phyloP scores from a whole-genome alignment of 2,113 vertebrate species.

The Mesocricetus auratus region DNA sequence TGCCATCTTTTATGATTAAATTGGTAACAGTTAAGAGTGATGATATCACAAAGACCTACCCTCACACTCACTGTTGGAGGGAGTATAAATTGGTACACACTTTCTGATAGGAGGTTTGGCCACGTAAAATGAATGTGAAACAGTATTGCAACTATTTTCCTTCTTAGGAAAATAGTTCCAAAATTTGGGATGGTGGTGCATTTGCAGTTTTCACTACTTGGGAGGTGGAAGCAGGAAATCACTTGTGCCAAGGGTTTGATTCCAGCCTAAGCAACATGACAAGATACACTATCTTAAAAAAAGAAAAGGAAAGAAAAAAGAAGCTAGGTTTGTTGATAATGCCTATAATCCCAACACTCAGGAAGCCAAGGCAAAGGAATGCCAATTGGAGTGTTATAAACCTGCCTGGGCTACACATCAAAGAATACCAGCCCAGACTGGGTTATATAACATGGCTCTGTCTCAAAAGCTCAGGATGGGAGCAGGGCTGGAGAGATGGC shows the following conservation, averaged over 20 bases:
- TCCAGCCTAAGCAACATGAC: neutral
- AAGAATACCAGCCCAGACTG: neutral
- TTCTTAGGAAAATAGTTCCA: constrained; percentile 10
- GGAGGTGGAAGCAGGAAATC: neutral
- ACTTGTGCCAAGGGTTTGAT: neutral
- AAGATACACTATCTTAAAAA: neutral
- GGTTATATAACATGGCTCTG: neutral
- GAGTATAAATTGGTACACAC: neutral
- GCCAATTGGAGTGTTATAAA: neutral
- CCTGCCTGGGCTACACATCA: neutral
- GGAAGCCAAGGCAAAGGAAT: neutral
- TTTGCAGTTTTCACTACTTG: neutral
- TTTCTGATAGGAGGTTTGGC: constrained; percentile 34
- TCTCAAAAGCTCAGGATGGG: neutral
- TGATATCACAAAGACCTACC: neutral
- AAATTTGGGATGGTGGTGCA: neutral
- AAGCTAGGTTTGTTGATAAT: neutral
- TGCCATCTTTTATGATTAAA: neutral
- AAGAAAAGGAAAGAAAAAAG: neutral
- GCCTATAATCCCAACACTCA: neutral
- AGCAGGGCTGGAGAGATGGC: neutral
- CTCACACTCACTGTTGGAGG: neutral
- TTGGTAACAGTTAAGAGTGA: neutral
- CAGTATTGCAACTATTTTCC: constrained; percentile 12
- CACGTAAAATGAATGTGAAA: constrained; percentile 24